A percentile compares a stretch with the other conserved stretches of the same genome.
Evolutionary conservation across 2,797 vertebrate species (phyloP).

Genomic region (Sternarchorhynchus goeldii): DNA sequence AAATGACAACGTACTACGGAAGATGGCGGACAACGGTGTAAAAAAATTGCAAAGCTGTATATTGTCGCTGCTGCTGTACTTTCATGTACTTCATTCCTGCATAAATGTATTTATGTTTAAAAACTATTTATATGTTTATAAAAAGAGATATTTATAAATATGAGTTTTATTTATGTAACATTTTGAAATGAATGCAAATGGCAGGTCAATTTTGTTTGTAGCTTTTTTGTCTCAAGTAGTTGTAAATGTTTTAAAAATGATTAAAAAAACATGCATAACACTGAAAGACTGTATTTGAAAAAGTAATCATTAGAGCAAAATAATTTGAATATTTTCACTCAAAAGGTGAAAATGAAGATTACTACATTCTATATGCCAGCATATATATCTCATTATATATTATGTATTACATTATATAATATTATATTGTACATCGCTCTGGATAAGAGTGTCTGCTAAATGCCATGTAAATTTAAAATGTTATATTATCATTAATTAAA

Average conservation of each 20-base stretch:
- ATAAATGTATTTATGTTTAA: slow-evolving; percentile 99
- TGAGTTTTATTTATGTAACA: slow-evolving; percentile 99
- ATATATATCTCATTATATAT: too few relatives aligned
- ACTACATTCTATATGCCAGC: too few relatives aligned
- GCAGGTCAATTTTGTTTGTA: slow-evolving; percentile 91
- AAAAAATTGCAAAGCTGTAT: slow-evolving; percentile 84
- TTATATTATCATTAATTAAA: too few relatives aligned
- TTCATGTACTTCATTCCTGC: slow-evolving; percentile 91
- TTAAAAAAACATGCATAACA: slow-evolving; percentile 76
- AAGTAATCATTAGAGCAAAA: neutral
- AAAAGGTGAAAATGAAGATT: too few relatives aligned
- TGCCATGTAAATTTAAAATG: too few relatives aligned
- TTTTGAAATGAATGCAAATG: slow-evolving; percentile 89
- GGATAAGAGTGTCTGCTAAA: too few relatives aligned
- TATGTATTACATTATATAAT: too few relatives aligned
- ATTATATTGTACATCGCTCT: too few relatives aligned
- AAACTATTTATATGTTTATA: slow-evolving; percentile 99
- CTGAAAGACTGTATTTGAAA: slow-evolving; percentile 9
- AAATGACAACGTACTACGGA: slow-evolving; percentile 70
- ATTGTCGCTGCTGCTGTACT: slow-evolving; percentile 94
- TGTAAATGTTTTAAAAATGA: slow-evolving; percentile 83
- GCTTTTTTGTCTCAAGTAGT: slow-evolving; percentile 90
- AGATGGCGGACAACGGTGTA: slow-evolving; percentile 82
- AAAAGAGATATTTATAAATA: slow-evolving; percentile 99
- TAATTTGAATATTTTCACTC: neutral